Conservation (phyloP, 2,113 vertebrate species). For the Corythaixoides concolor region DNA sequence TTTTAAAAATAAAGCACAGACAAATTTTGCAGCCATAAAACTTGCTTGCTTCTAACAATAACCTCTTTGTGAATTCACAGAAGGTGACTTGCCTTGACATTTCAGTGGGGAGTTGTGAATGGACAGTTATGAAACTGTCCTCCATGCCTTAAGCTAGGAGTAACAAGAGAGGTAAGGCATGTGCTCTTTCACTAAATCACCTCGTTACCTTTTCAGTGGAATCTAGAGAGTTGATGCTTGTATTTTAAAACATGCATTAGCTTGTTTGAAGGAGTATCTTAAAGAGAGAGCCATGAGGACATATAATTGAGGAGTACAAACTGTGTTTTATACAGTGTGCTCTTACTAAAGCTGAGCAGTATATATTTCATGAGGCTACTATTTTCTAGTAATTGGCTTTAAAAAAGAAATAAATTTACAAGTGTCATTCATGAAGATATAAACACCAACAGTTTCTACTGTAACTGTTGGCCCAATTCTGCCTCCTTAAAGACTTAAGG, state of each 20-base stretch:
- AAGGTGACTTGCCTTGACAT: slow-evolving; percentile 59
- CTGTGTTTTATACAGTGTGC: neutral
- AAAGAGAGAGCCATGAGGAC: neutral
- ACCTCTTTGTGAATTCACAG: slow-evolving; percentile 63
- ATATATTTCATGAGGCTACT: neutral
- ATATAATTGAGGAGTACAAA: neutral
- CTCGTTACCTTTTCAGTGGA: neutral
- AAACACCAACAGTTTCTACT: neutral
- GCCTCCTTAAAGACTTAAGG: neutral
- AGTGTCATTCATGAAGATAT: neutral
- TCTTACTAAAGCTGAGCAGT: neutral
- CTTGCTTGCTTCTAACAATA: slow-evolving; percentile 58
- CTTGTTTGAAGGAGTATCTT: neutral
- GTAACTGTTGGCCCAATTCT: neutral
- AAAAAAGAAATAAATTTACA: neutral
- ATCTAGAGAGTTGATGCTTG: neutral
- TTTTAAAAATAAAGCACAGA: slow-evolving; percentile 50
- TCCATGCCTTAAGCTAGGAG: slow-evolving; percentile 16
- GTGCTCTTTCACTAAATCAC: neutral
- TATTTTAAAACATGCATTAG: neutral
- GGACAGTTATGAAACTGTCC: slow-evolving; percentile 69
- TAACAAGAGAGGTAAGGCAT: neutral
- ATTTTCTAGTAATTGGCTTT: neutral
- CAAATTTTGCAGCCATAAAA: slow-evolving; percentile 33
- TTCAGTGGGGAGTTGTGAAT: slow-evolving; percentile 62